Base-by-base conservation (phyloP, 2,113 vertebrate species). In the Hystrix cristata region DNA sequence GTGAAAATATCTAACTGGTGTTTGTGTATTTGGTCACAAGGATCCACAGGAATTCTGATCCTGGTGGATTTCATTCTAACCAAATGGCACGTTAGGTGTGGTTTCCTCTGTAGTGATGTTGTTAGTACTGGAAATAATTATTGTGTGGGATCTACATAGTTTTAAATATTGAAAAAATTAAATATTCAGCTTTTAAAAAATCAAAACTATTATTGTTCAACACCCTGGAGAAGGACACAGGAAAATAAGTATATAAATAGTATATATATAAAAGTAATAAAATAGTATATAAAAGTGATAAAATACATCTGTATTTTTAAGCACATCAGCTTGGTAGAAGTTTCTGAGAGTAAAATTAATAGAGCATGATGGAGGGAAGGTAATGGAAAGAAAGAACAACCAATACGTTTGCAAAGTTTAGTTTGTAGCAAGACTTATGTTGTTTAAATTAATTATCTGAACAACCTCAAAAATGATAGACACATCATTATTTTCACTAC, bases 91-190 rank as follows among this genome's bases (percentile, higher is more conserved):
- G 59, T 80, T 53, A 91, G 38, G 62, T 93, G 59, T 84, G 71
- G 27, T 87, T 91, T 93, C 55, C 76, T 91, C n/a, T 83, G 18
- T 81, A 46, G 60, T 92, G 71, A 90, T 69, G 67, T 83, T 69
- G 59, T 62, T 67, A 18, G 64, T 48, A 7, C 48, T 69, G 29
- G 88, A 90, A 87, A 74, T 55, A 76, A 92, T 88, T 87, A 9
- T 67, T 95, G 31, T 85, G 51, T 81, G 9, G 51, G 46, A 60
- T 48, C n/a, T 38, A 82, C 25, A 57, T 53, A 51, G 62, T 90
- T 90, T 86, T 90, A 23, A 92, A 86, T 76, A 89, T 57, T 90
- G 46, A 57, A 74, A 95, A 88, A 82, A 34, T 51, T 65, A 51
- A 46, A 67, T 85, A 34, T 48, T 10, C 10, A 65, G 11, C 62